phyloP scores from a whole-genome alignment of 2,797 vertebrate species.

The Tauraco hartlaubi region DNA sequence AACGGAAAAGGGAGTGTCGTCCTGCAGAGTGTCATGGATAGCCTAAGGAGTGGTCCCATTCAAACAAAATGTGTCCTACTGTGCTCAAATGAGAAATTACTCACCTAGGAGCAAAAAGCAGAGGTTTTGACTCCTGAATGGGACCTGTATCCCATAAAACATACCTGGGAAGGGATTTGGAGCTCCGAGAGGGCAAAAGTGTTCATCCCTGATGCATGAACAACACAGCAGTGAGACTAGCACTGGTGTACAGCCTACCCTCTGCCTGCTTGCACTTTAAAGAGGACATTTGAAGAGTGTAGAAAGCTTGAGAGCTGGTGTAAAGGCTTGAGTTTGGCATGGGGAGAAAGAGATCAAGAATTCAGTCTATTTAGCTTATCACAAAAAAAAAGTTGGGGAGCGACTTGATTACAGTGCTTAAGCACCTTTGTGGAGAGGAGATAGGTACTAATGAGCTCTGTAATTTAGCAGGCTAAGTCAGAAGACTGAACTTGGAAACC shows the following conservation, averaged over 20 bases:
- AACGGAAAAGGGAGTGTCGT: neutral
- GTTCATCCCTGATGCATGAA: neutral
- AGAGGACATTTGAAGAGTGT: neutral
- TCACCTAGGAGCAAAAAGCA: neutral
- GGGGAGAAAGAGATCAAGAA: neutral
- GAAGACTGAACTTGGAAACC: conserved; percentile 16
- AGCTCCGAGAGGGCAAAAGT: neutral
- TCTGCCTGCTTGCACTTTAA: neutral
- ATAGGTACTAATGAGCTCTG: neutral
- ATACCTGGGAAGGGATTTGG: neutral
- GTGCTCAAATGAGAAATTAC: neutral
- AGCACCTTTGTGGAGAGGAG: neutral
- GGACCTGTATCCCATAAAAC: neutral
- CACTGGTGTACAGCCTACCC: neutral
- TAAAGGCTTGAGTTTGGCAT: neutral
- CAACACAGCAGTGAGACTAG: neutral
- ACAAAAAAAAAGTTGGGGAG: neutral
- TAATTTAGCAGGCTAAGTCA: neutral
- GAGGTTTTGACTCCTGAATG: neutral
- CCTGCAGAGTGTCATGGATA: neutral
- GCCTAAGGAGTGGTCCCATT: neutral
- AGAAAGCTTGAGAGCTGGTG: neutral
- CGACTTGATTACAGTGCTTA: neutral
- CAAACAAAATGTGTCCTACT: neutral
- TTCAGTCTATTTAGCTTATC: conserved; percentile 1